Base-by-base conservation (phyloP, 2,888 invertebrate genomes). In the Epiblema foenella region DNA sequence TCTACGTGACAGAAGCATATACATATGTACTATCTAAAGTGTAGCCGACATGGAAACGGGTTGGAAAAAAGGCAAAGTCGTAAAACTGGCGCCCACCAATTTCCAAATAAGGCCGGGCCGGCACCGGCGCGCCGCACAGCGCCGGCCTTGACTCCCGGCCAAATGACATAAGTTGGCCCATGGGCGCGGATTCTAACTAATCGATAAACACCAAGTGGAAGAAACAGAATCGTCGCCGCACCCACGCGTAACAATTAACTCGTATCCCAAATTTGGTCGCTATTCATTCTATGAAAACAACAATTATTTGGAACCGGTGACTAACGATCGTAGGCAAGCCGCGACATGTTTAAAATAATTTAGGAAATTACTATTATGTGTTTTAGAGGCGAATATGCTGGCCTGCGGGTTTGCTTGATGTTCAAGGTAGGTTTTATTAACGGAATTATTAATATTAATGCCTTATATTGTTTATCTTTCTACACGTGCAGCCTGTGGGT, bases 31-130 rank as follows among this genome's bases (percentile, higher is more conserved):
- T 85, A 89, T 85, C 85, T 85, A 82, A 87, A 89, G 81, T 85
- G 84, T 83, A 87, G 84, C 85, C 82, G 85, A 88, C 86, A 89
- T 90, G 82, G 87, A 88, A 89, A 91, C 89, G 81, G 85, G 83
- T 88, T 87, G 85, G 88, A 87, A 90, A 89, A 92, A 91, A 90
- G 89, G 88, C 90, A 85, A 90, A 90, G 93, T 90, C 91, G 85
- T 93, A 93, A 93, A 93, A 90, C 86, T 89, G 92, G 93, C 92
- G 93, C 92, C 93, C 92, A 92, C 92, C 91, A 90, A 91, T 91
- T 85, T 85, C 91, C 91, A 90, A 93, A 93, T 92, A 93, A 91
- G 93, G 93, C 87, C 88, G 83, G 87, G 89, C 85, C 84, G 89
- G 89, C 88, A 88, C 88, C 86, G 86, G 76, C 87, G 85, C 82